A percentile compares a stretch with the other conserved stretches of the same genome.
These are phyloP conservation scores for Cephus runcator DNA, from an alignment of 2,888 invertebrate genomes.

Conservation along the genomic window DNA sequence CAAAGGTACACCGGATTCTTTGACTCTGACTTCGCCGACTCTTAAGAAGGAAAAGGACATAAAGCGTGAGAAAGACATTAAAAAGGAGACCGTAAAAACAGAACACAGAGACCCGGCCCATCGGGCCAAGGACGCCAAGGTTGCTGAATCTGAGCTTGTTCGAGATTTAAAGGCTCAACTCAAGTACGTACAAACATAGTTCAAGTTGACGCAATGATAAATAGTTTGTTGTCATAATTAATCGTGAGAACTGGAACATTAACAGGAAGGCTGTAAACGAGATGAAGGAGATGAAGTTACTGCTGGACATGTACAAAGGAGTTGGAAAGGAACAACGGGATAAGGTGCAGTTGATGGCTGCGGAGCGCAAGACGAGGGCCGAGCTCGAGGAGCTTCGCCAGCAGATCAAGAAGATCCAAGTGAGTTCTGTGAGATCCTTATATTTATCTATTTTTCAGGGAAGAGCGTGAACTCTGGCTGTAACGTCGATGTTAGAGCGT, in stretches of 20 bases:
- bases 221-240: neutral
- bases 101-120: conserved; percentile 70
- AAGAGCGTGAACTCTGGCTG: neutral
- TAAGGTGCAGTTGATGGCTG: conserved; percentile 95
- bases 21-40: conserved; percentile 62
- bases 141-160: conserved; percentile 79
- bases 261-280: conserved; percentile 89
- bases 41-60: conserved; percentile 73
- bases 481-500: neutral
- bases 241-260: neutral
- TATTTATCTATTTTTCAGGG: neutral
- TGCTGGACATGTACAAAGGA: conserved; percentile 98
- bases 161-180: conserved; percentile 91
- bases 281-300: conserved; percentile 92
- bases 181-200: conserved; percentile 73
- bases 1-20: conserved; percentile 63
- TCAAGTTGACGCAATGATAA: neutral
- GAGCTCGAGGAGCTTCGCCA: conserved; percentile 91
- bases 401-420: conserved; percentile 87
- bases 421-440: conserved; percentile 44
- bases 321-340: conserved; percentile 96
- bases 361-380: conserved; percentile 89
- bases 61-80: conserved; percentile 72
- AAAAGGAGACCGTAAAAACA: conserved; percentile 64
- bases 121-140: conserved; percentile 73